Conservation (phyloP, 2,113 vertebrate genomes). For the Melanotaenia duboulayi region DNA sequence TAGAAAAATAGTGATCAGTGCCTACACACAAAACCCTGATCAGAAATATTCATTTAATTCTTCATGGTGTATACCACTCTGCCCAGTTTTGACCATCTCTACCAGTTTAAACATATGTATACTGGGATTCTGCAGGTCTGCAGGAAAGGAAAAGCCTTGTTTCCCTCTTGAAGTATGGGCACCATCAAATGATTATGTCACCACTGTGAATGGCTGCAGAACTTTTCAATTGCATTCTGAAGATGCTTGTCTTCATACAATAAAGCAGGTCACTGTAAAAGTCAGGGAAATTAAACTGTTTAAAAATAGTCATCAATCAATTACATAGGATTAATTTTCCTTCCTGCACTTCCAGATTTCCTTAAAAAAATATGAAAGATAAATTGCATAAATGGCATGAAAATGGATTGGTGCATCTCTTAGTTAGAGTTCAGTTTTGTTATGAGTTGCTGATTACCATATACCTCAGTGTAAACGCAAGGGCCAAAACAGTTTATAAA, state of each 20-base stretch:
- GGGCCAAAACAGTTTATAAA: not conserved
- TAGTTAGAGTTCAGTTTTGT: not conserved
- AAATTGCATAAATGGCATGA: not conserved
- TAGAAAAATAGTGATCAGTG: too few species aligned
- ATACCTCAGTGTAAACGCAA: not conserved
- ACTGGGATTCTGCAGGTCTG: too few species aligned
- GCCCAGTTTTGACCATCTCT: not conserved
- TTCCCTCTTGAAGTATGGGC: too few species aligned
- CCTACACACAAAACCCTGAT: not conserved
- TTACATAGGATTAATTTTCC: too few species aligned
- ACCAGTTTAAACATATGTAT: too few species aligned
- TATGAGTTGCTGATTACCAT: not conserved
- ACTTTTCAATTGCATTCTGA: not conserved
- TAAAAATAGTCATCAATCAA: too few species aligned
- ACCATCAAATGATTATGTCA: too few species aligned
- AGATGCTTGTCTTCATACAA: not conserved
- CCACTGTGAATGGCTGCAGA: not conserved
- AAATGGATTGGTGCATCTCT: not conserved
- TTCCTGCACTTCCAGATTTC: too few species aligned
- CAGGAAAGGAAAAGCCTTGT: too few species aligned
- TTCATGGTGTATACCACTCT: not conserved
- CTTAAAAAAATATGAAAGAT: too few species aligned
- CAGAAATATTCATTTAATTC: not conserved
- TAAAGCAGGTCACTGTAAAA: too few species aligned
- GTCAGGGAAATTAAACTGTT: not conserved